Conservation (phyloP, 2,888 invertebrate species). For the Cecidostiba fungosa region DNA sequence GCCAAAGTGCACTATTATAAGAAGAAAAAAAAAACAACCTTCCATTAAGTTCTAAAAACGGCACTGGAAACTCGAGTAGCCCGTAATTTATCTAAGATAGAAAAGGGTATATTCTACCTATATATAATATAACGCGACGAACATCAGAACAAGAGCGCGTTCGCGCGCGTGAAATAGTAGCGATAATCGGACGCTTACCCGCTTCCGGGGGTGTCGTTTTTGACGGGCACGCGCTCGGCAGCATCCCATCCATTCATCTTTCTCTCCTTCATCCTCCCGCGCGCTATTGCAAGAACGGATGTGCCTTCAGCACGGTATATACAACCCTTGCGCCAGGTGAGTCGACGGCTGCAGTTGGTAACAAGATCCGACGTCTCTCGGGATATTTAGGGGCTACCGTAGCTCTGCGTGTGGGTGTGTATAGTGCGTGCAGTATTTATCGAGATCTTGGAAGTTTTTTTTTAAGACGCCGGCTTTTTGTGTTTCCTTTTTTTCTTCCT, state of each 20-base stretch:
- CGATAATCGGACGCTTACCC: slow-evolving; percentile 27
- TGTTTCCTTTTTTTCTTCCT: slow-evolving; percentile 9
- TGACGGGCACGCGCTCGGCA: slow-evolving; percentile 40
- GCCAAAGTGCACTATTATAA: background rate
- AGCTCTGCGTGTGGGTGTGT: background rate
- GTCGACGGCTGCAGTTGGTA: slow-evolving; percentile 37
- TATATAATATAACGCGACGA: background rate
- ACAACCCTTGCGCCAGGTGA: slow-evolving; percentile 59
- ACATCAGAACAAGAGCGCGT: background rate
- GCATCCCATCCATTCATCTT: slow-evolving; percentile 2
- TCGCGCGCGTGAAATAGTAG: background rate
- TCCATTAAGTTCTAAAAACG: background rate
- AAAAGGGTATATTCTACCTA: slow-evolving; percentile 34
- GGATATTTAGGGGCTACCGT: slow-evolving; percentile 27
- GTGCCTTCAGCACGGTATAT: slow-evolving; percentile 5
- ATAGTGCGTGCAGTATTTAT: background rate
- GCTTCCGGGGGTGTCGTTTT: slow-evolving; percentile 27
- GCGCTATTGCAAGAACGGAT: slow-evolving; percentile 5
- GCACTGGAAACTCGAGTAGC: slow-evolving; percentile 7
- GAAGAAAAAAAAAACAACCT: background rate
- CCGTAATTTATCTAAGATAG: slow-evolving; percentile 1
- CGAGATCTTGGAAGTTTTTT: slow-evolving; percentile 5
- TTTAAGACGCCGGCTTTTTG: background rate
- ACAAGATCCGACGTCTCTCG: slow-evolving; percentile 36
- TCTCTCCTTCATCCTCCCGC: slow-evolving; percentile 19